Evolutionary conservation across 2,797 vertebrate species (phyloP).

Genomic region (Sorex maritimensis): DNA sequence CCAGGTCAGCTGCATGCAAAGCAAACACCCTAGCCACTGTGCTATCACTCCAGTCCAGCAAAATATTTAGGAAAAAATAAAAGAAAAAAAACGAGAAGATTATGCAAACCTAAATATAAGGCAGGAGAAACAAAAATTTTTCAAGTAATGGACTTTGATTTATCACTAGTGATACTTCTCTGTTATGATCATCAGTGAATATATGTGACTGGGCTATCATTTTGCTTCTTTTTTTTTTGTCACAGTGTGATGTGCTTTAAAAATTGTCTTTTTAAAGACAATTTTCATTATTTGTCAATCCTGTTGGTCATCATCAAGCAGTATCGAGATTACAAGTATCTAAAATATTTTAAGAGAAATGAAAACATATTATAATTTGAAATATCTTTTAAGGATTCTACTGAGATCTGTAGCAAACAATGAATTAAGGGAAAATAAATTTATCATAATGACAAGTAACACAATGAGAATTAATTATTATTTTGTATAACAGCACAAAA

Average conservation of each 20-base stretch:
- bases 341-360: slow-evolving; percentile 84
- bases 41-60: too few species aligned
- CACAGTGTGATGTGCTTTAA: neutral
- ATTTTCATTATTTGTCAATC: slow-evolving; percentile 4
- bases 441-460: slow-evolving; percentile 67
- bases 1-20: too few species aligned
- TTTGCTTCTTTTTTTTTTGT: neutral
- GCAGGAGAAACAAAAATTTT: neutral
- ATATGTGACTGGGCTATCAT: neutral
- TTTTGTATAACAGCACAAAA: slow-evolving; percentile 74
- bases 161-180: neutral
- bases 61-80: neutral
- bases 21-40: too few species aligned
- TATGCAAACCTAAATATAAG: neutral
- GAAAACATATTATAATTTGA: slow-evolving; percentile 84
- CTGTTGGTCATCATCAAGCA: slow-evolving; percentile 65
- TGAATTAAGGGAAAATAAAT: slow-evolving; percentile 82
- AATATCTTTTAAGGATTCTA: slow-evolving; percentile 80
- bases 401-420: slow-evolving; percentile 83
- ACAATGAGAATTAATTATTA: slow-evolving; percentile 83
- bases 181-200: neutral
- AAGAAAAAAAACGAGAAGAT: neutral
- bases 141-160: neutral
- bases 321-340: slow-evolving; percentile 78
- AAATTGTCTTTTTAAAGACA: neutral